Percentiles rank a stretch among this genome's conserved stretches.
Evolutionary conservation across 2,888 invertebrate species (phyloP).

Genomic region (Scrobipalpa atriplicella): DNA sequence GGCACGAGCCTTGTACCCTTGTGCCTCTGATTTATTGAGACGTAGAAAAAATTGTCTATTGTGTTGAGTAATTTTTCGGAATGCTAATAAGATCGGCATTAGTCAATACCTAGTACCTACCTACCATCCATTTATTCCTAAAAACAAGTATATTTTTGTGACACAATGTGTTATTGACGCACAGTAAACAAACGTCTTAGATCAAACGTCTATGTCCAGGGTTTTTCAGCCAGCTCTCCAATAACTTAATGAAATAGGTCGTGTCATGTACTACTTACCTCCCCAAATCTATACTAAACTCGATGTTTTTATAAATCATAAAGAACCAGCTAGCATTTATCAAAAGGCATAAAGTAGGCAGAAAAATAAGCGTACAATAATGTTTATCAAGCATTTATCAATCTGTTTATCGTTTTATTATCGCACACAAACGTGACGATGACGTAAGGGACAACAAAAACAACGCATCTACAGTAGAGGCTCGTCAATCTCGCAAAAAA

Average conservation of each 20-base stretch:
- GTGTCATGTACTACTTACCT: too few relatives aligned
- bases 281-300: too few relatives aligned
- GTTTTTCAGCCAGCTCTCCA: too few relatives aligned
- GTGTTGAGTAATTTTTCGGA: not conserved
- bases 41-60: slow-evolving; percentile 2
- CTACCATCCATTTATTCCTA: too few relatives aligned
- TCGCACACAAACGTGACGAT: not conserved
- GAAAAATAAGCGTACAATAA: not conserved
- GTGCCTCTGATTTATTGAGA: not conserved
- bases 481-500: slow-evolving; percentile 2
- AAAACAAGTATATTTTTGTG: too few relatives aligned
- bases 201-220: too few relatives aligned
- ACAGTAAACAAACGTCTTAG: too few relatives aligned
- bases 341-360: not conserved
- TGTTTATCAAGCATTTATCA: not conserved
- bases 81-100: not conserved
- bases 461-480: not conserved
- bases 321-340: not conserved
- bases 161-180: too few relatives aligned
- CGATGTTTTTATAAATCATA: too few relatives aligned
- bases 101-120: not conserved
- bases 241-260: too few relatives aligned
- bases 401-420: not conserved
- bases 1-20: not conserved
- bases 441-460: not conserved